Base-by-base conservation (phyloP, 2,797 vertebrate species). In the Clarias pachynema region DNA sequence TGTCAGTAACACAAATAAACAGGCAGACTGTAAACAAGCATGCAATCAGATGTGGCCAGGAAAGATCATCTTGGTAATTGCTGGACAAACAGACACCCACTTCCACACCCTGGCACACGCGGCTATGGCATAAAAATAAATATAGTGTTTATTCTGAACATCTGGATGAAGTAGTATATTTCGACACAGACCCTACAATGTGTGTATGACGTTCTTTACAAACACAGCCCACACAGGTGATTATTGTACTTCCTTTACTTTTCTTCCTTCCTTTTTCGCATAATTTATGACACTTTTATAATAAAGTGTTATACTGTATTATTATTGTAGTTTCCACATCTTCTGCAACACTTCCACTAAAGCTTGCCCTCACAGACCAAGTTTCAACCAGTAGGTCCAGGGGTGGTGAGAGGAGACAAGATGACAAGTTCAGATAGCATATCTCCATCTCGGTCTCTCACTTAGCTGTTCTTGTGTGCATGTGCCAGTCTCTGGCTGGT, bases 371-470 rank as follows among this genome's bases (percentile, higher is more conserved):
- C 34, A 78, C 60, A 24, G 37, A 74, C 69, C 69, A 44, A 79
- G 85, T 73, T 63, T 77, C 16, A 87, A 77, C 40, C 83, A 79
- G 7, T 84, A 24, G 78, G 34, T 87, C 78, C 70, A 59, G 59
- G 81, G 74, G 79, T 87, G 78, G n/a, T n/a, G 79, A 44, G 31
- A 63, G 83, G 57, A 85, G 86, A 88, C 85, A 84, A 86, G 87
- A 92, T 89, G 86, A 90, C 89, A 90, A 85, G 82, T 79, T 86
- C 82, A 88, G 87, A 90, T 90, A 89, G 80, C 74, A 79, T 68
- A 83, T 87, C 86, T 87, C 74, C 73, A 87, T 86, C 87, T 83
- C 72, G 68, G 75, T 79, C 83, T 81, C 86, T 85, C 82, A 18
- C 44, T 75, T 49, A 24, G 20, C 73, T 49, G 56, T 44, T 83